These are phyloP conservation scores for Galerucella pusilla DNA, from an alignment of 2,888 invertebrate species.

Conservation along the genomic window DNA sequence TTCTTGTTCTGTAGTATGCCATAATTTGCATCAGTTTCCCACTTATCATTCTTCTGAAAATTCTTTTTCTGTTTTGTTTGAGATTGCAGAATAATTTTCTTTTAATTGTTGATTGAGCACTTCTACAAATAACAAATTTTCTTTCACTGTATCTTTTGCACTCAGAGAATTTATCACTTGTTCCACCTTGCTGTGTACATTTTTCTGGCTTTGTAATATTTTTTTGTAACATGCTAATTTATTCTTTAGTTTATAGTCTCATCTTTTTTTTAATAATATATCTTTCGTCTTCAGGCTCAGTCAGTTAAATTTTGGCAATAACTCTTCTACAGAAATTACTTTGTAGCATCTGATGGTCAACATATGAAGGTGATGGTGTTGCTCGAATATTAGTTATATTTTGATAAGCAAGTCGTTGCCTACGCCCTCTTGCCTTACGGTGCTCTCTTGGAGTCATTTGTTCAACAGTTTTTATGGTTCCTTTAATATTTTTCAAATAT, in stretches of 20 bases:
- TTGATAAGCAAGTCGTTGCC: not conserved
- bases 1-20: too few species aligned
- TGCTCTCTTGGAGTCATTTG: conserved; percentile 26
- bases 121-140: not conserved
- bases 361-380: not conserved
- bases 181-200: not conserved
- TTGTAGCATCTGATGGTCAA: not conserved
- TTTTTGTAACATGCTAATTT: too few species aligned
- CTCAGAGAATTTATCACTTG: not conserved
- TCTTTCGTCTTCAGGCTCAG: too few species aligned
- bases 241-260: too few species aligned
- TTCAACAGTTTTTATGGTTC: conserved; percentile 23
- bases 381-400: not conserved
- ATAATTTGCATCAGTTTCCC: not conserved
- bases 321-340: too few species aligned
- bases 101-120: not conserved
- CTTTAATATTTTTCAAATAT: conserved; percentile 23
- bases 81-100: not conserved
- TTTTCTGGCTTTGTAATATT: too few species aligned
- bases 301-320: too few species aligned
- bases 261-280: too few species aligned
- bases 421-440: conserved; percentile 8
- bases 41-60: not conserved
- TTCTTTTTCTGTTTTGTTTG: not conserved
- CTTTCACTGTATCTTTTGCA: not conserved